These are phyloP conservation scores for Dromiciops gliroides DNA, from an alignment of 2,113 vertebrate species.

Conservation along the genomic window DNA sequence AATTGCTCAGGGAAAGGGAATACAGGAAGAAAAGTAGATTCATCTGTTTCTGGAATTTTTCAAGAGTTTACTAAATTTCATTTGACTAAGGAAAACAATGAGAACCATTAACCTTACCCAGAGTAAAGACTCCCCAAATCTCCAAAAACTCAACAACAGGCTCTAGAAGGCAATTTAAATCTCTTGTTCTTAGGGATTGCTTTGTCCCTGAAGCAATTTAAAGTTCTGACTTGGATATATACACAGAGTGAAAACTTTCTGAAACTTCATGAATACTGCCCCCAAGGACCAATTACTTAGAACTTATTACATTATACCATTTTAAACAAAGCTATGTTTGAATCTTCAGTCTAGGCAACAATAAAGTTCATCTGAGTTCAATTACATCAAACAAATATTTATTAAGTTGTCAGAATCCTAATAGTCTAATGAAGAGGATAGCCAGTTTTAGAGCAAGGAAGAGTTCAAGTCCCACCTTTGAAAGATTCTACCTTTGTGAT, in stretches of 20 bases:
- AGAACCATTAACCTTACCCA: neutral
- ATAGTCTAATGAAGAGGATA: neutral
- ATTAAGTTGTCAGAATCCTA: neutral
- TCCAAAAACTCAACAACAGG: conserved; percentile 40
- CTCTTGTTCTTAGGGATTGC: conserved; percentile 38
- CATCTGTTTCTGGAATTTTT: neutral
- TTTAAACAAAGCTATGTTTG: neutral
- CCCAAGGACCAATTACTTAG: conserved; percentile 67
- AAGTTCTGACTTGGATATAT: conserved; percentile 50
- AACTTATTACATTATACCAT: neutral
- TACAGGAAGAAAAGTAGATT: conserved; percentile 7
- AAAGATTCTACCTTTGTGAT: neutral
- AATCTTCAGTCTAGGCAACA: neutral
- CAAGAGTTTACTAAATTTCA: conserved; percentile 19
- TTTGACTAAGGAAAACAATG: neutral
- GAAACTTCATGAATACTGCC: conserved; percentile 63
- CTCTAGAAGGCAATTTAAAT: conserved; percentile 55
- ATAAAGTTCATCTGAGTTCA: neutral
- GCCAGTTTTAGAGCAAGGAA: neutral
- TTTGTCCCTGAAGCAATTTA: conserved; percentile 40
- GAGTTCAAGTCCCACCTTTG: neutral
- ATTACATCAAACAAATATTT: neutral
- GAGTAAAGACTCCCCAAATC: neutral
- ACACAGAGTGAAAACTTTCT: conserved; percentile 48
- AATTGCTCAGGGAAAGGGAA: neutral